These are phyloP conservation scores for Metalampra italica DNA, from an alignment of 2,888 invertebrate genomes.

Conservation along the genomic window DNA sequence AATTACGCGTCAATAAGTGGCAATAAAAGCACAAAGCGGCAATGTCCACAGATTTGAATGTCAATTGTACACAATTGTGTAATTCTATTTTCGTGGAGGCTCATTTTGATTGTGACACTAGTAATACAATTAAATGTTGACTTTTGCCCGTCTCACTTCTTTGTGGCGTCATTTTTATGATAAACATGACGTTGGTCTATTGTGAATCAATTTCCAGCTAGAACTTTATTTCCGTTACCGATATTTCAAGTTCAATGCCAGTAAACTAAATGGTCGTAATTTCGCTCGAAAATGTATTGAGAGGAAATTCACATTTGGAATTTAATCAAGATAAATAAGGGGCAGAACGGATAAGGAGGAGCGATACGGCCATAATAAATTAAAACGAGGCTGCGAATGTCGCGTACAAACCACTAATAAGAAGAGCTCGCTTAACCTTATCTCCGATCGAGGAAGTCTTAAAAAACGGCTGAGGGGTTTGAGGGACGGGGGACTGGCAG, in stretches of 20 bases:
- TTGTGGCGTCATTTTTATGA: constrained; percentile 65
- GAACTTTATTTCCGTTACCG: constrained; percentile 53
- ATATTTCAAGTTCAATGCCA: constrained; percentile 21
- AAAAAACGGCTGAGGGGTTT: constrained; percentile 63
- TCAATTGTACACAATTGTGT: constrained; percentile 77
- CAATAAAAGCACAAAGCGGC: constrained; percentile 76
- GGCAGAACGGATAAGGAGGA: constrained; percentile 18
- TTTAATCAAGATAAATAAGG: constrained; percentile 23
- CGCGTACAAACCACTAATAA: constrained; percentile 71
- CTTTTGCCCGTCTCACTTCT: constrained; percentile 62
- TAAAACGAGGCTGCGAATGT: constrained; percentile 54
- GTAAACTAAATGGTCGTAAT: background rate
- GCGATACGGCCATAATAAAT: constrained; percentile 47
- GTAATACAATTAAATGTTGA: constrained; percentile 70
- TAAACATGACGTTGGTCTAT: constrained; percentile 60
- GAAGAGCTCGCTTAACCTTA: constrained; percentile 74
- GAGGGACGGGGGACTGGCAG: constrained; percentile 24
- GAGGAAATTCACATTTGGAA: constrained; percentile 18
- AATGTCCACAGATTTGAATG: constrained; percentile 77
- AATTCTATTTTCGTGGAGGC: constrained; percentile 74
- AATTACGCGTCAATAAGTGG: constrained; percentile 77
- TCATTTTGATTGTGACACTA: constrained; percentile 69
- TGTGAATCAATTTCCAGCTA: constrained; percentile 52
- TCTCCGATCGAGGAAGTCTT: constrained; percentile 75
- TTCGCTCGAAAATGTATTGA: constrained; percentile 5